Percentiles rank a stretch among this genome's conserved stretches.
phyloP scores from a whole-genome alignment of 2,797 vertebrate species.

The Zalophus californianus region DNA sequence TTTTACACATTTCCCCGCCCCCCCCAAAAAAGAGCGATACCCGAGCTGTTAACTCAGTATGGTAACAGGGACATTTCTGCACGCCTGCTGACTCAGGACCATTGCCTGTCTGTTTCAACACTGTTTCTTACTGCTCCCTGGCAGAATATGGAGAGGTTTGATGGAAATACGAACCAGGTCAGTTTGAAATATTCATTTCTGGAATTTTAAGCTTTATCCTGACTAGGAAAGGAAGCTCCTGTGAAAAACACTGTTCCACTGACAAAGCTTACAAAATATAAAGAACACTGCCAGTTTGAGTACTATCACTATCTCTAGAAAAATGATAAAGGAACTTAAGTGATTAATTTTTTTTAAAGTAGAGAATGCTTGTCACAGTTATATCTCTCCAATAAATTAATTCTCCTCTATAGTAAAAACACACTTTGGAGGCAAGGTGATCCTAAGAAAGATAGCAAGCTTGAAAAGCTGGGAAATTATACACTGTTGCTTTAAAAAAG shows the following conservation, averaged over 20 bases:
- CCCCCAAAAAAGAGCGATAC: background rate
- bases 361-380: background rate
- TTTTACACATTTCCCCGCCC: background rate
- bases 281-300: background rate
- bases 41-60: background rate
- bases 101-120: background rate
- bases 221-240: conserved; percentile 9
- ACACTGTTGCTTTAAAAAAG: background rate
- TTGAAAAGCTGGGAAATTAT: background rate
- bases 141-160: background rate
- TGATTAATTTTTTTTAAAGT: background rate
- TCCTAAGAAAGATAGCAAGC: background rate
- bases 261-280: background rate
- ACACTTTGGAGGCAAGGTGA: background rate
- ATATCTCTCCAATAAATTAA: background rate
- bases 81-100: background rate
- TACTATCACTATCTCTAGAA: background rate
- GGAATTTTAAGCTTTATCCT: background rate
- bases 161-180: background rate
- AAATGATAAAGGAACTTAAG: background rate
- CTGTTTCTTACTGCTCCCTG: background rate
- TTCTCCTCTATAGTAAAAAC: background rate
- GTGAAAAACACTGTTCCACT: background rate
- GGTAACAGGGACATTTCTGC: background rate
- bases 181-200: background rate